Percentiles rank a stretch among this genome's conserved stretches.
phyloP scores from a whole-genome alignment of 1,140 invertebrate species.

The Caerostris darwini region DNA sequence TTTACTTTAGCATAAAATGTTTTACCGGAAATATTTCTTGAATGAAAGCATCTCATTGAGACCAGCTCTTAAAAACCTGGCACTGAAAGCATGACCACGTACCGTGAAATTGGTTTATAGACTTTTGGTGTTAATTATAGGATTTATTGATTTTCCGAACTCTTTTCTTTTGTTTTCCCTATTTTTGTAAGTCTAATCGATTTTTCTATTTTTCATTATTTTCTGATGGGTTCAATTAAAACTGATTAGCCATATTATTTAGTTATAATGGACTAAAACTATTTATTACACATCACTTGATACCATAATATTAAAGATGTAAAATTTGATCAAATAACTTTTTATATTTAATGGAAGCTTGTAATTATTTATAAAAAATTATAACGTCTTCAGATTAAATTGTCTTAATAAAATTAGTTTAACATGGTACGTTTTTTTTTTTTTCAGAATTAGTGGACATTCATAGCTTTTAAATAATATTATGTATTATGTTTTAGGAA shows the following conservation, averaged over 20 bases:
- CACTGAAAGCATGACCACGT: not conserved
- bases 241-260: not conserved
- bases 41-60: not conserved
- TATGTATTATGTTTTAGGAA: no score
- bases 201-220: not conserved
- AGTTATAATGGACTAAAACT: not conserved
- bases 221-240: conserved; percentile 1
- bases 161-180: not conserved
- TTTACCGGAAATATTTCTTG: not conserved
- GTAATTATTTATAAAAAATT: no score
- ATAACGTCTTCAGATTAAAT: no score
- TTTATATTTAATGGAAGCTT: not conserved
- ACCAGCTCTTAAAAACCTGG: not conserved
- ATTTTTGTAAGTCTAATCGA: conserved; percentile 18
- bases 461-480: no score
- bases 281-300: not conserved
- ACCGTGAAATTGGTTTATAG: conserved; percentile 64
- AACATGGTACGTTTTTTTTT: no score
- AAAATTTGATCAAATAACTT: not conserved
- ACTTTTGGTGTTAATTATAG: conserved; percentile 66
- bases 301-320: not conserved
- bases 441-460: no score
- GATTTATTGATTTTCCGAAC: conserved; percentile 49
- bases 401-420: no score
- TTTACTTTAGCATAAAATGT: not conserved